These are phyloP conservation scores for Chironex yamaguchii DNA, from an alignment of 30 jellyfish, hydroid and myxozoan species.

Conservation along the genomic window DNA sequence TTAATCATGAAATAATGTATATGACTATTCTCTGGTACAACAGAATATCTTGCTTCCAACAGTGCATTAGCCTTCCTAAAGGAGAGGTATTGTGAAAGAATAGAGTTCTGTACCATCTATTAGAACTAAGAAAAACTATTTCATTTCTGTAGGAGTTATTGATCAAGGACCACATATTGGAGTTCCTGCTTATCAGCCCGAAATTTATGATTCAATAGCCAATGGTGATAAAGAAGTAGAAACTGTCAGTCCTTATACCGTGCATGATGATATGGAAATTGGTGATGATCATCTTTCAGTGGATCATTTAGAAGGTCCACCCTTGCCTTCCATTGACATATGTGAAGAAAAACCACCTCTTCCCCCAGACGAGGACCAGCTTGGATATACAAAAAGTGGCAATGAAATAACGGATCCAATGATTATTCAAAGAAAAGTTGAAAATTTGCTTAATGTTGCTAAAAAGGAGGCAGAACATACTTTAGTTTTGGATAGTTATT, in stretches of 20 bases:
- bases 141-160: constrained; percentile 71
- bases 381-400: not conserved
- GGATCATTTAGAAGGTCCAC: constrained; percentile 19
- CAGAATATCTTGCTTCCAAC: too few relatives aligned
- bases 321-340: constrained; percentile 58
- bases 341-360: constrained; percentile 71
- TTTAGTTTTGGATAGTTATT: constrained; percentile 32
- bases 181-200: constrained; percentile 33
- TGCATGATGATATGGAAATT: not conserved
- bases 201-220: not conserved
- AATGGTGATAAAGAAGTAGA: not conserved
- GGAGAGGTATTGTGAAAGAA: too few relatives aligned
- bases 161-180: constrained; percentile 67
- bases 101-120: too few relatives aligned
- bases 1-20: too few relatives aligned
- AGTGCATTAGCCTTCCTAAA: too few relatives aligned
- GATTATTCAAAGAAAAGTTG: constrained; percentile 16
- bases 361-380: constrained; percentile 64
- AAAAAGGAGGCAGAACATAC: constrained; percentile 43
- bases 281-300: not conserved
- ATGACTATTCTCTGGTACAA: too few relatives aligned
- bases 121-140: too few relatives aligned
- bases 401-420: not conserved
- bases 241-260: not conserved
- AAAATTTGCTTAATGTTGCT: constrained; percentile 52